Conservation (phyloP, 2,113 vertebrate species). For the Mirza zaza region DNA sequence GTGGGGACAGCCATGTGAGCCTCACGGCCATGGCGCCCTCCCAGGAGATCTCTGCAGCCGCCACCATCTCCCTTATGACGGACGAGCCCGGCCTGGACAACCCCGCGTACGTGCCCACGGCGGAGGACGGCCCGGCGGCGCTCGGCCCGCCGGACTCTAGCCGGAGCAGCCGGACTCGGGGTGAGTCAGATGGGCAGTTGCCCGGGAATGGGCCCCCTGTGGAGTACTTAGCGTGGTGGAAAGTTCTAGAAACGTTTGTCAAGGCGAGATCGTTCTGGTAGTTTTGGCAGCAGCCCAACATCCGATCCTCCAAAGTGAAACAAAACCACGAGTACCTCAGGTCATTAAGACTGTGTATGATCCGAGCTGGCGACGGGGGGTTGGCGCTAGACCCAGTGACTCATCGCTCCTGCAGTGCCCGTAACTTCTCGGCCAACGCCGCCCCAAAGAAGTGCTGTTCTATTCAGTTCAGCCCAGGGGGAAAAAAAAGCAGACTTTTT, state of each 20-base stretch:
- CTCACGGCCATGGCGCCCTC: constrained; percentile 89
- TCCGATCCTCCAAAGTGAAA: constrained; percentile 58
- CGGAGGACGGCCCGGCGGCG: constrained; percentile 91
- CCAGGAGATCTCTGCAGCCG: constrained; percentile 87
- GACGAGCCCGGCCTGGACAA: constrained; percentile 94
- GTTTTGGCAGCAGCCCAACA: constrained; percentile 33
- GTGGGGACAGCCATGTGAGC: constrained; percentile 89
- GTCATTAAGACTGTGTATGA: constrained; percentile 32
- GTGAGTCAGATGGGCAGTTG: constrained; percentile 85
- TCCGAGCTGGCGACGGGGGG: constrained; percentile 49
- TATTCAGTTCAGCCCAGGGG: neutral
- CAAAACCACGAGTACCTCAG: constrained; percentile 37
- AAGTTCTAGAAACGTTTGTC: constrained; percentile 61
- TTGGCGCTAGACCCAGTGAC: neutral
- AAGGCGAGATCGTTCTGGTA: constrained; percentile 55
- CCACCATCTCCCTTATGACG: constrained; percentile 91
- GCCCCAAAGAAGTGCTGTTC: neutral
- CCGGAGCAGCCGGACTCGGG: constrained; percentile 88
- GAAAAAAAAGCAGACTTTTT: neutral
- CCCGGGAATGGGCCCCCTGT: constrained; percentile 2
- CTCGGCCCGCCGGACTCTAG: constrained; percentile 86
- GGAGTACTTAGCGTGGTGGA: constrained; percentile 43
- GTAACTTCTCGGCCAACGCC: neutral
- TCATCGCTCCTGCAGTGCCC: neutral
- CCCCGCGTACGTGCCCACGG: constrained; percentile 92